These are phyloP conservation scores for Thecocarcelia acutangulata DNA, from an alignment of 2,888 invertebrate species.

Conservation along the genomic window DNA sequence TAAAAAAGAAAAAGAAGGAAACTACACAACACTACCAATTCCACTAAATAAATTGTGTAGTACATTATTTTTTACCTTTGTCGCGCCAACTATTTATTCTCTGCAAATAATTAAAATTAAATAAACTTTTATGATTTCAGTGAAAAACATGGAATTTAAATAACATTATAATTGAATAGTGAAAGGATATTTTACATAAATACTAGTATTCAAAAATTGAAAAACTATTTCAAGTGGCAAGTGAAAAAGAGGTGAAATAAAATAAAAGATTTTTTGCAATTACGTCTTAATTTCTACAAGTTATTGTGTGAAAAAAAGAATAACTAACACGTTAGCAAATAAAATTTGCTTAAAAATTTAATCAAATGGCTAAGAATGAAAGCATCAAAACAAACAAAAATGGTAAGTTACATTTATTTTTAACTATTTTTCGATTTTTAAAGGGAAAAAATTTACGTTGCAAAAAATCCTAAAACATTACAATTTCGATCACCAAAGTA, in stretches of 20 bases:
- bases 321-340: conserved; percentile 63
- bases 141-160: conserved; percentile 38
- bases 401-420: conserved; percentile 59
- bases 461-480: too few relatives aligned
- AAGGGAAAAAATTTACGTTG: not conserved
- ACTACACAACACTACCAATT: conserved; percentile 64
- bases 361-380: conserved; percentile 59
- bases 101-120: conserved; percentile 33
- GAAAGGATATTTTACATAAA: conserved; percentile 44
- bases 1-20: conserved; percentile 58
- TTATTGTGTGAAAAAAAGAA: conserved; percentile 37
- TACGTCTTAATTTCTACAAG: conserved; percentile 63
- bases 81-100: conserved; percentile 68
- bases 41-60: conserved; percentile 53
- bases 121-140: conserved; percentile 21
- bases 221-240: conserved; percentile 61
- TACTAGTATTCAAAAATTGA: conserved; percentile 62
- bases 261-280: conserved; percentile 46
- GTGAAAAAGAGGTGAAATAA: conserved; percentile 55
- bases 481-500: too few relatives aligned
- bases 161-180: conserved; percentile 47
- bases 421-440: conserved; percentile 12
- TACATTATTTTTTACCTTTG: conserved; percentile 69
- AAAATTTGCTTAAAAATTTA: conserved; percentile 53
- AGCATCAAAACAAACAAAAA: conserved; percentile 64